These are phyloP conservation scores for Ceratitis capitata DNA, from an alignment of 1,140 invertebrate species.

Conservation along the genomic window DNA sequence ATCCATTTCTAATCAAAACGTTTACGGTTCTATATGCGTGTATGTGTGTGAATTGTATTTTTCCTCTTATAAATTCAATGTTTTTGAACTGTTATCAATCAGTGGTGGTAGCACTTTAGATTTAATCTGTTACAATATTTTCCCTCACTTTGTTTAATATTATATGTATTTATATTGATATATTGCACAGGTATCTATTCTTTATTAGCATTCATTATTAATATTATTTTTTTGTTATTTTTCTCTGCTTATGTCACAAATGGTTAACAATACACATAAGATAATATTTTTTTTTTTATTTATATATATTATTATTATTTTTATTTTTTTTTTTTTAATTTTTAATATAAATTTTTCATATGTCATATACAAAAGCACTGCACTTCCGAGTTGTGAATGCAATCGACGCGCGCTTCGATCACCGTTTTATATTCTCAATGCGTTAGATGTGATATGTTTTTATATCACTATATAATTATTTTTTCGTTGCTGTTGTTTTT, in stretches of 20 bases:
- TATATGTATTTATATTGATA: neutral
- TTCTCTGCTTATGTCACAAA: neutral
- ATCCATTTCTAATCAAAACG: slow-evolving; percentile 25
- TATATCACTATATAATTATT: neutral
- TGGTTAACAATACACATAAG: neutral
- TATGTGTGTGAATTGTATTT: neutral
- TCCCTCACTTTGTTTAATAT: neutral
- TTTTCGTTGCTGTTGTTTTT: neutral
- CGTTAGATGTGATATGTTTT: neutral
- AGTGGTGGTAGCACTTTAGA: neutral
- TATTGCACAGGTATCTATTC: neutral
- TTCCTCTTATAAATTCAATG: neutral
- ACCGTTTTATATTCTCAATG: neutral
- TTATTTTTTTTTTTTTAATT: too few relatives aligned
- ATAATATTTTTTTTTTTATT: neutral
- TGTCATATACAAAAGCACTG: too few relatives aligned
- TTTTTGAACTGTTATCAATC: neutral
- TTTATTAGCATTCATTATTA: neutral
- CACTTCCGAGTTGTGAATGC: slow-evolving; percentile 18
- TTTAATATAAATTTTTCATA: too few relatives aligned
- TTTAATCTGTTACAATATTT: neutral
- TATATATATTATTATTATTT: neutral
- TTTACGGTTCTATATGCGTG: too few relatives aligned
- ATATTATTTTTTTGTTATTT: neutral
- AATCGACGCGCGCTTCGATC: neutral